Base-by-base conservation (phyloP, 2,113 vertebrate genomes). In the Xenopus borealis region DNA sequence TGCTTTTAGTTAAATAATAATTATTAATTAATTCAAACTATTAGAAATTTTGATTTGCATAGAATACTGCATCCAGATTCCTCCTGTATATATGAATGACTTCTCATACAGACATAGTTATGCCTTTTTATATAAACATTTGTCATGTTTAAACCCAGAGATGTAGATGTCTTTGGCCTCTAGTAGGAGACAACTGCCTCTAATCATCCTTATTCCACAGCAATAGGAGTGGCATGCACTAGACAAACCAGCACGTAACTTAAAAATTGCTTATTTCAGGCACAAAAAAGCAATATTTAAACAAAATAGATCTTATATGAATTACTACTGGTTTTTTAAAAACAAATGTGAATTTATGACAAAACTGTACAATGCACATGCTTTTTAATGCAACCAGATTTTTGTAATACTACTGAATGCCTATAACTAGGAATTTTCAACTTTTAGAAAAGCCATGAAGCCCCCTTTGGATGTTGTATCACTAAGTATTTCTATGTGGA, bases 391-490 rank as follows among this genome's bases (percentile, higher is more conserved):
- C 47, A 16, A 16, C 10, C 12, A 13, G 47, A 3, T 13, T 50
- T 50, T 50, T 50, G 6, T 50, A 50, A 50, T 13, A 50, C 46
- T 10, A 71, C 82, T 86, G 71, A 86, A 80, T 83, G 79, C 80
- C 84, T 89, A 68, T 78, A 69, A 40, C 33, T 40, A 40, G 33
- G 33, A 40, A 2, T 6, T 69, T 73, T 18, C 17, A 74, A 66
- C 4, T 86, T 79, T 16, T 80, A 71, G 81, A 80, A 82, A 83
- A 82, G 16, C 84, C 88, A 89, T 57, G 64, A 79, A 82, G 2
- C 33, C 53, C 75, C 77, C 79, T 82, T 85, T 78, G 63, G 79
- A 80, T 81, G 45, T 40, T 74, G 61, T 63, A 12, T 45, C 62
- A 66, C 72, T 79, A n/a, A 74, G 71, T 5, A 2, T 12, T 79